These are phyloP conservation scores for Diuraphis noxia DNA, from an alignment of 1,140 invertebrate species.

Conservation along the genomic window DNA sequence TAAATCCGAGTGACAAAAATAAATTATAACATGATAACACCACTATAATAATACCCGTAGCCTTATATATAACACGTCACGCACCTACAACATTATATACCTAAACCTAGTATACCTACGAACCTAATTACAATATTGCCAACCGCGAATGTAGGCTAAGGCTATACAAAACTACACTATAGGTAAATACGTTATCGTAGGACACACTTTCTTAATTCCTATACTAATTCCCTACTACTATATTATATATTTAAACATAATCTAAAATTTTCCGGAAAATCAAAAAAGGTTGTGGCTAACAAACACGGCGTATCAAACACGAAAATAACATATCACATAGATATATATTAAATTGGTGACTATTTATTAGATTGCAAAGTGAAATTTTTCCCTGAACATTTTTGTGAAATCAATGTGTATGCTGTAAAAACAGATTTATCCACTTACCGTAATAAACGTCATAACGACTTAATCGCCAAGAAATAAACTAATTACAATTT, in stretches of 20 bases:
- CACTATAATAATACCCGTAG: not conserved
- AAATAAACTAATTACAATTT: not conserved
- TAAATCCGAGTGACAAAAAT: not conserved
- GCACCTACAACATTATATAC: not conserved
- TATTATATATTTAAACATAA: not conserved
- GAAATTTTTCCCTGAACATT: slow-evolving; percentile 47
- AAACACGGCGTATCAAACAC: slow-evolving; percentile 5
- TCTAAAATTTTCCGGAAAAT: slow-evolving; percentile 34
- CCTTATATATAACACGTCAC: not conserved
- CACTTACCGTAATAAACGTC: not conserved
- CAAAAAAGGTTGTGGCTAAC: not conserved
- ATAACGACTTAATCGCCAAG: not conserved
- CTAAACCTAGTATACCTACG: not conserved
- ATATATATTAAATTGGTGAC: no score
- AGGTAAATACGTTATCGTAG: not conserved
- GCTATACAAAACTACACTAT: not conserved
- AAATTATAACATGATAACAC: not conserved
- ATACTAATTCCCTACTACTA: not conserved
- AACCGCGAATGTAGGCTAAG: slow-evolving; percentile 39
- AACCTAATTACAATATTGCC: not conserved
- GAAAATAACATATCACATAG: not conserved
- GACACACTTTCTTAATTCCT: not conserved
- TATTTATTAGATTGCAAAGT: slow-evolving; percentile 10
- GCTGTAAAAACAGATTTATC: not conserved
- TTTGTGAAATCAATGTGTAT: slow-evolving; percentile 22